Evolutionary conservation across 2,797 vertebrate genomes (phyloP).

Genomic region (Pteronotus mesoamericanus): DNA sequence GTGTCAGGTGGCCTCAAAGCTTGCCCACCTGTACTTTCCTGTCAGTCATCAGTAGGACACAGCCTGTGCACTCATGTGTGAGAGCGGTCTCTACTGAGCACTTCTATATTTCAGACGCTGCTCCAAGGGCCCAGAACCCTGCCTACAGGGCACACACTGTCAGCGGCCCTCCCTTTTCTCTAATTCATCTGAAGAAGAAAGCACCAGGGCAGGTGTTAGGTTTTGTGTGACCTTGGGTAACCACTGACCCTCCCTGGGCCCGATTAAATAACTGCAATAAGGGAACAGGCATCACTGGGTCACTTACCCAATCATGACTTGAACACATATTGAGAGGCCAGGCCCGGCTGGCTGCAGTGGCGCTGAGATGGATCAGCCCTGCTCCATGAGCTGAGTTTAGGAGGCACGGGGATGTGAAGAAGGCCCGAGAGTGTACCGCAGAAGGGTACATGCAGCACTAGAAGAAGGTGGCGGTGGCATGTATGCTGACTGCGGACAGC

Average conservation of each 20-base stretch:
- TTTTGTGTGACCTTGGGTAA: background rate
- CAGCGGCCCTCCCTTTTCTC: background rate
- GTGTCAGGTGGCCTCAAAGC: background rate
- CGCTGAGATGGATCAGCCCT: background rate
- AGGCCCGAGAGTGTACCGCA: background rate
- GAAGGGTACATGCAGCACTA: background rate
- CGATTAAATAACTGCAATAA: background rate
- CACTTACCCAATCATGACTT: background rate
- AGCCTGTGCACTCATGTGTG: accelerated
- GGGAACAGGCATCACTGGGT: background rate
- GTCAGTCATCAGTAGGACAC: accelerated
- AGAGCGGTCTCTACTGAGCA: background rate
- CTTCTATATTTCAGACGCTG: background rate
- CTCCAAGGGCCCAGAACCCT: background rate
- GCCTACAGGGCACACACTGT: background rate
- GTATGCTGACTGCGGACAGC: background rate
- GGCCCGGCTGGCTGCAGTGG: background rate
- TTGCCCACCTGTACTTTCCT: too few relatives aligned
- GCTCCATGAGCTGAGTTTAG: background rate
- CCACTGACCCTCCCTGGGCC: background rate
- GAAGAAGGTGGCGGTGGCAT: background rate
- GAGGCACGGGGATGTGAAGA: background rate
- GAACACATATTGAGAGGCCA: background rate
- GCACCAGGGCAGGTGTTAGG: background rate
- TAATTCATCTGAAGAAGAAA: background rate